These are phyloP conservation scores for Sesamia inferens DNA, from an alignment of 2,888 invertebrate species.

Conservation along the genomic window DNA sequence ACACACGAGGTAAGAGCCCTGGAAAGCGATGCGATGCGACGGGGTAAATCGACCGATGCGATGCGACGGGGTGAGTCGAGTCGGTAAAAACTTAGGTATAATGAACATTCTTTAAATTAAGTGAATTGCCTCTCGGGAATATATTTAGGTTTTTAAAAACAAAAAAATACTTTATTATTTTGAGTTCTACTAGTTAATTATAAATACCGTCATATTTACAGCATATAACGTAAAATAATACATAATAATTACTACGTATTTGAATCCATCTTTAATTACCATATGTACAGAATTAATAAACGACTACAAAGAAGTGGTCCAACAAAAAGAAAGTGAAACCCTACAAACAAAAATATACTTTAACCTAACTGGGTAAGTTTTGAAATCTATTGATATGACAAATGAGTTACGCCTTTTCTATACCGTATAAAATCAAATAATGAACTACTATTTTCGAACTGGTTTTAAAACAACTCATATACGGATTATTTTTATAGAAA, in stretches of 20 bases:
- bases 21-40: no score
- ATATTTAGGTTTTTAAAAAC: background rate
- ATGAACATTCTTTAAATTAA: no score
- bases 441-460: constrained; percentile 8
- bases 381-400: constrained; percentile 7
- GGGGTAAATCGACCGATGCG: no score
- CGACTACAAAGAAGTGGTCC: constrained; percentile 7
- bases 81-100: no score
- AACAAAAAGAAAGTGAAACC: constrained; percentile 5
- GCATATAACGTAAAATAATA: background rate
- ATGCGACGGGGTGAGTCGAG: no score
- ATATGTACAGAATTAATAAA: constrained; percentile 60
- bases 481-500: background rate
- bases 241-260: background rate
- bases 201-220: background rate
- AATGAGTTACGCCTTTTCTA: constrained; percentile 19
- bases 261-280: constrained; percentile 68
- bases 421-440: constrained; percentile 49
- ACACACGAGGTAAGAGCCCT: no score
- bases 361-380: rapidly evolving
- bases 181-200: background rate
- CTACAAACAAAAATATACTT: constrained; percentile 10
- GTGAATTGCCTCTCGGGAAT: background rate
- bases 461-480: constrained; percentile 26
- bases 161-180: background rate